Evolutionary conservation across 2,888 invertebrate genomes (phyloP).

Genomic region (Tinea trinotella): DNA sequence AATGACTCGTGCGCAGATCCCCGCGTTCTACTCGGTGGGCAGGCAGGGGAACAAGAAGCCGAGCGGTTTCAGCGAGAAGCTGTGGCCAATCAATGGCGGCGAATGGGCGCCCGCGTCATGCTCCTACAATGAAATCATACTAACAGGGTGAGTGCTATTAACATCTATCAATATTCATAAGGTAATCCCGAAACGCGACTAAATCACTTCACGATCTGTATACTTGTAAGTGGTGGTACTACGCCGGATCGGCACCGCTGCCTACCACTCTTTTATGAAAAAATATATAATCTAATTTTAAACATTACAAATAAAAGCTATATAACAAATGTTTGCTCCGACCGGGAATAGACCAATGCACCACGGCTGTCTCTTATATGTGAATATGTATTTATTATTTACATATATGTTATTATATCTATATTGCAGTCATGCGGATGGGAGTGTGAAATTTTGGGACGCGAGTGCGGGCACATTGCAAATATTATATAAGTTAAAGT

Average conservation of each 20-base stretch:
- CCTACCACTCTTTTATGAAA: too few species aligned
- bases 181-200: too few species aligned
- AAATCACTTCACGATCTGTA: too few species aligned
- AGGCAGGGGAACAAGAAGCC: slow-evolving; percentile 80
- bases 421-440: slow-evolving; percentile 92
- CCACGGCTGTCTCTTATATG: too few species aligned
- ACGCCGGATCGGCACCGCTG: not conserved
- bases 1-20: slow-evolving; percentile 70
- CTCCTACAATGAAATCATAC: slow-evolving; percentile 97
- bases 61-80: slow-evolving; percentile 89
- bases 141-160: slow-evolving; percentile 85
- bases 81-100: slow-evolving; percentile 98
- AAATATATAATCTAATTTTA: too few species aligned
- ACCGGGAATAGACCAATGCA: too few species aligned
- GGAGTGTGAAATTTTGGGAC: slow-evolving; percentile 99
- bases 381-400: too few species aligned
- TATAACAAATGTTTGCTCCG: too few species aligned
- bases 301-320: too few species aligned
- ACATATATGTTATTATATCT: too few species aligned
- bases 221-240: not conserved
- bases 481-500: slow-evolving; percentile 97
- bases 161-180: too few species aligned
- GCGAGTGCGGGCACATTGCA: slow-evolving; percentile 96
- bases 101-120: slow-evolving; percentile 96
- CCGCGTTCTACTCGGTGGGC: slow-evolving; percentile 97